Evolutionary conservation across 37 sponge, comb jelly and placozoan genomes (phyloP).

Genomic region (Agelas oroides): DNA sequence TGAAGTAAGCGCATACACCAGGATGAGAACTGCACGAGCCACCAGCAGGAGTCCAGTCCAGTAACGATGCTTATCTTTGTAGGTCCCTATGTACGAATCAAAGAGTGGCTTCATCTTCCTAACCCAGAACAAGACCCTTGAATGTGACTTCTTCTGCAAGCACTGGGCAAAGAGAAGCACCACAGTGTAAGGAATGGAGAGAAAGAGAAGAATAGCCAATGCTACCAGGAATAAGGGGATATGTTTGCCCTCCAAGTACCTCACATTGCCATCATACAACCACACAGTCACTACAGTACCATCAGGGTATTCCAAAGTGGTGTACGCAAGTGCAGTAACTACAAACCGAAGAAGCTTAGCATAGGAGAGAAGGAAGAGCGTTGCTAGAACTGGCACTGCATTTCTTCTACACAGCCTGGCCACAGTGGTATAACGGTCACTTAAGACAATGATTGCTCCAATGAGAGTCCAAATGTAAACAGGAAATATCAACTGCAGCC

Average conservation of each 20-base stretch:
- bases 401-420: neutral
- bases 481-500: slow-evolving; percentile 4
- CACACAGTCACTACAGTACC: neutral
- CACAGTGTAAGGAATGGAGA: neutral
- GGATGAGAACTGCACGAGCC: neutral
- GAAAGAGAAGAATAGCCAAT: neutral
- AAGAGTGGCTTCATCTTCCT: slow-evolving; percentile 13
- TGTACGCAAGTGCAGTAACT: neutral
- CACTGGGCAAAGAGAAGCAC: neutral
- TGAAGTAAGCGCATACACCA: neutral
- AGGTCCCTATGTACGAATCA: slow-evolving; percentile 5
- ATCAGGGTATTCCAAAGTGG: neutral
- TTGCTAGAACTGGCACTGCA: slow-evolving; percentile 20
- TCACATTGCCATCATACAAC: slow-evolving; percentile 3
- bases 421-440: neutral
- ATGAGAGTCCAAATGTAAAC: neutral
- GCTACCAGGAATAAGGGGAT: neutral
- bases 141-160: too few relatives aligned
- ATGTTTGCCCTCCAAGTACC: neutral
- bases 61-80: neutral
- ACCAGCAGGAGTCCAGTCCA: slow-evolving; percentile 6
- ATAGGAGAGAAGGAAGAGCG: neutral
- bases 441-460: neutral
- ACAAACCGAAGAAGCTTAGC: neutral
- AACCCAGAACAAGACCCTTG: neutral